Base-by-base conservation (phyloP, 2,797 vertebrate species). In the Pseudopleuronectes americanus region DNA sequence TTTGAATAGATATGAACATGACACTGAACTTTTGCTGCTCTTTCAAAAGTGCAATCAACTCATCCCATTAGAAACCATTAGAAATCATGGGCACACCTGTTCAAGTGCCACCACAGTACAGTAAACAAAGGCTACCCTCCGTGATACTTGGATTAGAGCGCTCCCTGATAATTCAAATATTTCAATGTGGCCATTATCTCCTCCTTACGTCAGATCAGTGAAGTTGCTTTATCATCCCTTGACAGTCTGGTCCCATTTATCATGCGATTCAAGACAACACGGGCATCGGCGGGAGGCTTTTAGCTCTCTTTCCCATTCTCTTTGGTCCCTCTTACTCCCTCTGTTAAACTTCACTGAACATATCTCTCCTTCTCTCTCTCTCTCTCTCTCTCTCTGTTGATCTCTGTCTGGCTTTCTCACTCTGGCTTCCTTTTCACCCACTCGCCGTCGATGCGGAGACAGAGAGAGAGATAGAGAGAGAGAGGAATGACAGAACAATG, bases 61-160 rank as follows among this genome's bases (percentile, higher is more conserved):
- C 81, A 87, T 89, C 71, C 74, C 69, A 85, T 90, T 86, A 88
- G 57, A 81, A 64, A 86, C 79, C 71, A 89, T 87, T 76, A 78
- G 77, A 64, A 31, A 86, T 80, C 71, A 75, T 48, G 38, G 74
- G 65, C 61, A 61, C 54, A 49, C 36, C 56, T 74, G 67, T 75
- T 86, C 47, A 80, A 75, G 78, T 63, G 58, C 69, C 68, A 49
- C 68, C 73, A 33, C 52, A 31, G 48, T 72, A 33, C 56, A 45
- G 41, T 71, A 66, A 28, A 54, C 72, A 77, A 67, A 76, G 74
- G 49, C 60, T 56, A 14, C 76, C 66, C 79, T 83, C 64, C 49
- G 33, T 68, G 61, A 79, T 78, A 78, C 74, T 76, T 66, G 52
- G 68, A 87, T 84, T 88, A 81, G 84, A 80, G 77, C n/a, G n/a